Evolutionary conservation across 2,888 invertebrate species (phyloP), one percentile per base, ranked within the genome.

Genomic region (Andrena bicolor): DNA sequence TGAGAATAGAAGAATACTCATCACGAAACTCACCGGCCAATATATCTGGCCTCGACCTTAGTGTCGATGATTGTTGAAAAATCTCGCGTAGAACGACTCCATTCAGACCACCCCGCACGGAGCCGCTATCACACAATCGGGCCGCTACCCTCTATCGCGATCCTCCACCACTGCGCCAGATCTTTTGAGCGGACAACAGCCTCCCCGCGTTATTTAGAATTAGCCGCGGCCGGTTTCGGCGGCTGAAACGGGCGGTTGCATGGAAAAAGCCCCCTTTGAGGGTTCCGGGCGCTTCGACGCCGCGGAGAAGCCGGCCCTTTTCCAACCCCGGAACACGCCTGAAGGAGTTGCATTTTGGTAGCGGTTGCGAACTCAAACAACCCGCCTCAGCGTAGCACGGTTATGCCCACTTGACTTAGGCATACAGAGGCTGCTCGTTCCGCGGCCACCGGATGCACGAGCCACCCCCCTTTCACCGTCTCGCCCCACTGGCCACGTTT

Each of bases 331-430:
- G 16, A 23, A 26, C 53, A 26, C 35, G 63, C 41, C 16, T 13
- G 74, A 73, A 65, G 74, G 74, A 77, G 74, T 41, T 60, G 65
- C 66, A 51, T 68, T 74, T 70, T 35, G 68, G 73, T 60, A 56
- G 66, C 66, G 73, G 35, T 71, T 75, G 79, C 82, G 71, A 86
- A 83, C 68, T 85, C 79, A 80, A 87, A 83, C 87, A 81, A 76
- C 75, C 35, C 58, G 74, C 61, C 68, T 80, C 68, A 63, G 63
- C 72, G 78, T 69, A 65, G 71, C 82, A 58, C 64, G 75, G 69
- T 85, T 87, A 81, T 76, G 63, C 78, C 64, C 83, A 79, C 79
- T 87, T 68, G 80, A 85, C 66, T 83, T 75, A 66, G 77, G 72
- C 80, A 58, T 20, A 80, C 69, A 72, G 49, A 70, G 49, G 48